phyloP scores from a whole-genome alignment of 1,140 invertebrate genomes.

The Telenomus remus region DNA sequence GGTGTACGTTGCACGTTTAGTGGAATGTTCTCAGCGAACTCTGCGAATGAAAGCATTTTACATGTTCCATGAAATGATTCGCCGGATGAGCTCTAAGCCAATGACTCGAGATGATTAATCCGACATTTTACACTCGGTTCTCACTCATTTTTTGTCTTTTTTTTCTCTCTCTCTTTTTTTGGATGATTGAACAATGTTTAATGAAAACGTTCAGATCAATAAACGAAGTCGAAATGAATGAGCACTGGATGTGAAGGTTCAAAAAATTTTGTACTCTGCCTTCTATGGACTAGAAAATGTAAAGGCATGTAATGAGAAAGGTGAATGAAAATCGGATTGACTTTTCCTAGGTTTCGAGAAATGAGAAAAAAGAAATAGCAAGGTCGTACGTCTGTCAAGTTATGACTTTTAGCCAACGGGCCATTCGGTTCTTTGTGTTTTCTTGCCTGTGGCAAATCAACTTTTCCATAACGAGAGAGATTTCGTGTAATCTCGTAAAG shows the following conservation, averaged over 20 bases:
- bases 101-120: constrained; percentile 15
- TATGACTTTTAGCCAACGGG: constrained; percentile 23
- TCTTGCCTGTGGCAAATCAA: constrained; percentile 24
- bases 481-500: too few species aligned
- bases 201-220: constrained; percentile 18
- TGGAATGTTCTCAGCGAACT: constrained; percentile 90
- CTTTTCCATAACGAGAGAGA: constrained; percentile 18
- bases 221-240: constrained; percentile 46
- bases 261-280: constrained; percentile 22
- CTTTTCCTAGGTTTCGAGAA: too few species aligned
- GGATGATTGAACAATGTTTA: constrained; percentile 12
- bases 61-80: constrained; percentile 48
- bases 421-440: constrained; percentile 35
- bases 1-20: constrained; percentile 88
- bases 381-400: constrained; percentile 31
- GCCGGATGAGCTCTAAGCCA: constrained; percentile 19
- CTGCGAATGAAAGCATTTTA: constrained; percentile 74
- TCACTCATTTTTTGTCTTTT: constrained; percentile 36
- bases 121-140: constrained; percentile 19
- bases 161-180: constrained; percentile 1
- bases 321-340: not conserved
- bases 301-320: not conserved
- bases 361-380: constrained; percentile 16
- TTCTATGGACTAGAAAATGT: not conserved
- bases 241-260: constrained; percentile 38